Conservation (phyloP, 2,113 vertebrate species). For the Myotis brandtii region DNA sequence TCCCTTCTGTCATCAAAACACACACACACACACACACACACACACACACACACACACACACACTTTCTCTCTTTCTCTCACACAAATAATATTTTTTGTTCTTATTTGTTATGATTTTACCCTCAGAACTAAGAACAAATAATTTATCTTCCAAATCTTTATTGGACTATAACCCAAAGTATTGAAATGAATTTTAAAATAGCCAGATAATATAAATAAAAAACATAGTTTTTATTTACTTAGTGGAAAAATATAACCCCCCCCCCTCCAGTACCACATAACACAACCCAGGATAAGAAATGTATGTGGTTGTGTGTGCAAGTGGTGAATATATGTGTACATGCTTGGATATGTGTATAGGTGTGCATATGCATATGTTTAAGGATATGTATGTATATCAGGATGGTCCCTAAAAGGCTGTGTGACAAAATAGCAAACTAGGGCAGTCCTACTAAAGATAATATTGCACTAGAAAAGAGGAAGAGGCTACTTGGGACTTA, state of each 20-base stretch:
- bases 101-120: neutral
- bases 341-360: neutral
- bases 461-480: neutral
- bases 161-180: neutral
- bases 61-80: neutral
- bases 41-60: neutral
- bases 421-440: neutral
- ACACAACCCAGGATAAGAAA: neutral
- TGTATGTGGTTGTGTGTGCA: neutral
- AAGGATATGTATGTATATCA: neutral
- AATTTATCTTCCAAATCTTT: neutral
- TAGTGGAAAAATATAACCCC: neutral
- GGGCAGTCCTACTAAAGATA: neutral
- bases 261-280: neutral
- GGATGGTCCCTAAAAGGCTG: fast-evolving
- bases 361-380: neutral
- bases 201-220: neutral
- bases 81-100: neutral
- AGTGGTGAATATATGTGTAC: neutral
- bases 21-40: neutral
- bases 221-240: neutral
- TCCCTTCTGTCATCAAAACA: neutral
- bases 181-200: neutral
- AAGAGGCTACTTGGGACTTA: neutral
- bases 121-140: neutral